phyloP scores from a whole-genome alignment of 1,140 invertebrate species.

The Callitettix versicolor region DNA sequence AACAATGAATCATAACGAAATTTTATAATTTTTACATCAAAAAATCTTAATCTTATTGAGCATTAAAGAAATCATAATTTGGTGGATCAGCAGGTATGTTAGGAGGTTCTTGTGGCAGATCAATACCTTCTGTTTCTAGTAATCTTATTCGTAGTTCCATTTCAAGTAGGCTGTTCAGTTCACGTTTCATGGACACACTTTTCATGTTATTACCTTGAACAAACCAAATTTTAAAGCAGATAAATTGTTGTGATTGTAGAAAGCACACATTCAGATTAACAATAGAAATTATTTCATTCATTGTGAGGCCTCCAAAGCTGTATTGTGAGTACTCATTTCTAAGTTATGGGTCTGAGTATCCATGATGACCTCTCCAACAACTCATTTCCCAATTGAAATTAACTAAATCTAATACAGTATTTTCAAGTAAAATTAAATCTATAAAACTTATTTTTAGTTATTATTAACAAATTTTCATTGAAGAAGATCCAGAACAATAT shows the following conservation, averaged over 20 bases:
- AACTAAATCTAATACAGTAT: too few relatives aligned
- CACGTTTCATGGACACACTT: slow-evolving; percentile 1
- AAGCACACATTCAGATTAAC: not conserved
- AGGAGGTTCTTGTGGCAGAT: not conserved
- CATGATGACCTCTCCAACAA: too few relatives aligned
- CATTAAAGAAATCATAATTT: not conserved
- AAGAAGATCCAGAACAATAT: too few relatives aligned
- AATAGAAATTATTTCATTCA: too few relatives aligned
- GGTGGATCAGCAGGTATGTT: slow-evolving; percentile 2
- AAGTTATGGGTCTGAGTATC: too few relatives aligned
- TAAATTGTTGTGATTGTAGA: not conserved
- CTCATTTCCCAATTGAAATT: too few relatives aligned
- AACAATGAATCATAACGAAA: too few relatives aligned
- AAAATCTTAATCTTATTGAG: slow-evolving; percentile 1
- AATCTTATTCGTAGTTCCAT: slow-evolving; percentile 4
- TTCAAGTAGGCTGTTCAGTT: slow-evolving; percentile 1
- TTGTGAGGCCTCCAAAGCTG: too few relatives aligned
- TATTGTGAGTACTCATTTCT: too few relatives aligned
- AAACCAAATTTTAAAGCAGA: not conserved
- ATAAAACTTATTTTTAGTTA: too few relatives aligned
- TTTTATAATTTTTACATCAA: not conserved
- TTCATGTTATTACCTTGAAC: slow-evolving; percentile 5
- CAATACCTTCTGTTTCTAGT: slow-evolving; percentile 4
- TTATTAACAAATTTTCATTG: too few relatives aligned
- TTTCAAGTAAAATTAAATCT: too few relatives aligned